phyloP scores from a whole-genome alignment of 2,113 vertebrate species.

The Melozone crissalis region DNA sequence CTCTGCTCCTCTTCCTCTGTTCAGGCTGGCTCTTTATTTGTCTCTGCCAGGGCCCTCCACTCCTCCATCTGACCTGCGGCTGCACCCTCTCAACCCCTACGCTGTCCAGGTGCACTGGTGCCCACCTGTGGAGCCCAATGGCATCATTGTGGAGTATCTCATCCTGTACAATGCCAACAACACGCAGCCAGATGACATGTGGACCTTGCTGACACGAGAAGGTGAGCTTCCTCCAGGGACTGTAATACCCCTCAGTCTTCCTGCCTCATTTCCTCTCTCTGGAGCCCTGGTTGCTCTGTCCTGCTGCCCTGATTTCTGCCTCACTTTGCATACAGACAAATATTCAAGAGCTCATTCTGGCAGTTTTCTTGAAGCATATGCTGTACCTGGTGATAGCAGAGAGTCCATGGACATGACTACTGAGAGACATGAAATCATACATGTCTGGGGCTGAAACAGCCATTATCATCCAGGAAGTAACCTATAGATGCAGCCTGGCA shows the following conservation, averaged over 20 bases:
- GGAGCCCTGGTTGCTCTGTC: background rate
- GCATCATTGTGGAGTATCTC: constrained; percentile 88
- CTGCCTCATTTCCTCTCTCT: background rate
- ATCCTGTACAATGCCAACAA: constrained; percentile 88
- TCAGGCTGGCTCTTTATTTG: background rate
- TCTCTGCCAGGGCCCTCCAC: constrained; percentile 84
- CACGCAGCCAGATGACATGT: constrained; percentile 87
- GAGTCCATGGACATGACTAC: background rate
- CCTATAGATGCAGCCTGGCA: background rate
- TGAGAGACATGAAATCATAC: background rate
- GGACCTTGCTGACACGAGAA: constrained; percentile 88
- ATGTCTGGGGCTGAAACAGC: background rate
- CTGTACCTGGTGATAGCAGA: background rate
- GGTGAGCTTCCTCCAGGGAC: constrained; percentile 70
- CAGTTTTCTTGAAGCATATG: background rate
- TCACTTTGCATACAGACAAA: background rate
- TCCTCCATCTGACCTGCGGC: constrained; percentile 87
- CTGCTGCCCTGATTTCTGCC: background rate
- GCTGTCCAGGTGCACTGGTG: constrained; percentile 93
- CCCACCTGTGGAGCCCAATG: constrained; percentile 91
- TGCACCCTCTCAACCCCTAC: constrained; percentile 85
- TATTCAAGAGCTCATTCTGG: background rate
- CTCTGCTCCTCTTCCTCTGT: background rate
- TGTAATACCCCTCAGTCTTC: background rate
- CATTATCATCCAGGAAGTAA: background rate